These are phyloP conservation scores for Syngnathus typhle DNA, from an alignment of 2,113 vertebrate species.

Conservation along the genomic window DNA sequence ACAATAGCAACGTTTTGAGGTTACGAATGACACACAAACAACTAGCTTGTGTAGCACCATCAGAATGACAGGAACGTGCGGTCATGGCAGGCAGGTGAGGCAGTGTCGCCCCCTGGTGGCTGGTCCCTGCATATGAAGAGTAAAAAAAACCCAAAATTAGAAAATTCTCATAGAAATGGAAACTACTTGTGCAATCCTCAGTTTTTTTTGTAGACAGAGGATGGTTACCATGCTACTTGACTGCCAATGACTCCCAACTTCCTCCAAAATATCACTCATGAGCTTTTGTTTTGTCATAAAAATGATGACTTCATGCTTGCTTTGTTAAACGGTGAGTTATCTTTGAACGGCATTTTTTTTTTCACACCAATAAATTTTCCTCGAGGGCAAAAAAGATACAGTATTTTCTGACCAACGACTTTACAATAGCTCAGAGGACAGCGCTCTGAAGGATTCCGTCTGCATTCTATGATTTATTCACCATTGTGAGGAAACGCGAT, in stretches of 20 bases:
- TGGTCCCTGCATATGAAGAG: too few relatives aligned
- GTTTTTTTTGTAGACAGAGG: too few relatives aligned
- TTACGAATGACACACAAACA: too few relatives aligned
- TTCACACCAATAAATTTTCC: conserved; percentile 16
- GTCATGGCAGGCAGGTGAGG: too few relatives aligned
- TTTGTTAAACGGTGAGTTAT: conserved; percentile 3
- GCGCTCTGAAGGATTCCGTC: conserved; percentile 30
- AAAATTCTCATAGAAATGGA: too few relatives aligned
- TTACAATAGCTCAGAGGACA: conserved; percentile 35
- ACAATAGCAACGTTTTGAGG: too few relatives aligned
- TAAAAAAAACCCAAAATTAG: too few relatives aligned
- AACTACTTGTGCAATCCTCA: too few relatives aligned
- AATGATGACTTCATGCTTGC: conserved; percentile 8
- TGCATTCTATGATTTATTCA: conserved; percentile 48
- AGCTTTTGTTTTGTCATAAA: conserved; percentile 19
- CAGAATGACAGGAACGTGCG: too few relatives aligned
- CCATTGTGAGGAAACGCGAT: conserved; percentile 43
- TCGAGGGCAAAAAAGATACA: conserved; percentile 14
- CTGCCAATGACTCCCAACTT: neutral
- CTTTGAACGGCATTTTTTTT: conserved; percentile 12
- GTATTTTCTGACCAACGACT: conserved; percentile 18
- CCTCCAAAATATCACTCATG: conserved; percentile 12
- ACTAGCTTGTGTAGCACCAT: too few relatives aligned
- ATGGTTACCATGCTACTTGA: neutral
- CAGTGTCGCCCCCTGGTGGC: too few relatives aligned